A percentile compares a stretch with the other conserved stretches of the same genome.
Evolutionary conservation across 1,140 invertebrate species (phyloP).

Genomic region (Colletes gigas): DNA sequence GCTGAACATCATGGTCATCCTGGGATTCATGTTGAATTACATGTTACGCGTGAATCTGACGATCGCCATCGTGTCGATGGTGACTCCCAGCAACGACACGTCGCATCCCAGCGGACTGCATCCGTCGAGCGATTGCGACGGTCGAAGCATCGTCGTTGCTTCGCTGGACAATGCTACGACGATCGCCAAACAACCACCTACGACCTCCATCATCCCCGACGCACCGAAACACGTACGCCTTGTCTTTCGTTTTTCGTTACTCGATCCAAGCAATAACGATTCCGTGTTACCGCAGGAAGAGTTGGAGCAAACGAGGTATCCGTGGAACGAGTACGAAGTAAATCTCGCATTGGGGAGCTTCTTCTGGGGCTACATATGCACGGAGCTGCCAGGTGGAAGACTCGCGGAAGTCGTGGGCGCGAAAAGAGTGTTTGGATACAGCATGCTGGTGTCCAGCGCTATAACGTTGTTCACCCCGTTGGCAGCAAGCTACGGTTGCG

Average conservation of each 20-base stretch:
- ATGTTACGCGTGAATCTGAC: conserved; percentile 93
- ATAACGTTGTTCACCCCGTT: conserved; percentile 91
- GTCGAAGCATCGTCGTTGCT: neutral
- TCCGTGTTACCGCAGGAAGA: conserved; percentile 41
- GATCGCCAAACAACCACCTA: conserved; percentile 26
- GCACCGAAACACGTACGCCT: too few relatives aligned
- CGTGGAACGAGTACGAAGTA: conserved; percentile 87
- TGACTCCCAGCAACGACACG: conserved; percentile 80
- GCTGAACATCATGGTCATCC: conserved; percentile 90
- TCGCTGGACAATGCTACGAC: neutral
- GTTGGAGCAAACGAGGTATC: conserved; percentile 80
- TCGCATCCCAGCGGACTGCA: conserved; percentile 53
- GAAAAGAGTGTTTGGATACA: conserved; percentile 90
- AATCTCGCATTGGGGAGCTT: conserved; percentile 92
- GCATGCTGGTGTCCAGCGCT: conserved; percentile 90
- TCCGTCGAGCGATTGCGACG: conserved; percentile 8
- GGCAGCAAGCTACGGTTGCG: conserved; percentile 84
- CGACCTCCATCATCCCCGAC: neutral
- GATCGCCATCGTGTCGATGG: conserved; percentile 94
- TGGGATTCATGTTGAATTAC: conserved; percentile 94
- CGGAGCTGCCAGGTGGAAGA: conserved; percentile 93
- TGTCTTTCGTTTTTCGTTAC: neutral
- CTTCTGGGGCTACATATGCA: conserved; percentile 95
- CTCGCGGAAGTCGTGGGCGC: conserved; percentile 92
- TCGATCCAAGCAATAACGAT: neutral